Evolutionary conservation across 2,888 invertebrate genomes (phyloP), one percentile per base, ranked within the genome.

Genomic region (Diarsia brunnea): DNA sequence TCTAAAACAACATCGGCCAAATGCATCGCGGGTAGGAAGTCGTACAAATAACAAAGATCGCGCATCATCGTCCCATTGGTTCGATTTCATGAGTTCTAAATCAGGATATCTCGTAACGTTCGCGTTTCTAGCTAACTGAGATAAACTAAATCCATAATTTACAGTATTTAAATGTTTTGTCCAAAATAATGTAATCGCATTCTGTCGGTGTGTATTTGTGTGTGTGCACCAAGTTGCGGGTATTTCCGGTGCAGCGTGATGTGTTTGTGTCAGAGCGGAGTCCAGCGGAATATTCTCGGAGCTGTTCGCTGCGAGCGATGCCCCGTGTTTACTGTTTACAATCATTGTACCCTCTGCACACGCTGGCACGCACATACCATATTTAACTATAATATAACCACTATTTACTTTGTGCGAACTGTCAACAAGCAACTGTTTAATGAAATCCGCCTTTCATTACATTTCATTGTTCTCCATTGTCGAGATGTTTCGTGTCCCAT

Each of bases 281-380:
- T 94, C 93, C 94, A 94, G 88, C 88, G 94, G 94, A 95, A 95
- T 95, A 93, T 95, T 95, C 94, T 95, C 89, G 89, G 91, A 90
- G 91, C 88, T 90, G 91, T 91, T 91, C 89, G 90, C 89, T 60
- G 88, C 92, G 92, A 91, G 87, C 92, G 91, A 91, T 93, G 93
- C 93, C 92, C 92, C 90, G 82, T 94, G 93, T 94, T 94, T 94
- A 93, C 92, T 92, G 91, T 91, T 92, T 91, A 91, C 89, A 86
- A 90, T 84, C 87, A 75, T 81, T 79, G 82, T 81, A 81, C 82
- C 76, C 79, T 53, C 53, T 79, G 77, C 83, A 79, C 75, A 86
- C n/a, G n/a, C n/a, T n/a, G n/a, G n/a, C n/a, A n/a, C 79, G 81
- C 82, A 79, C 81, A 74, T 72, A 69, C 76, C 68, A 58, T 82